phyloP scores from a whole-genome alignment of 2,113 vertebrate species.

The Hoplias malabaricus region DNA sequence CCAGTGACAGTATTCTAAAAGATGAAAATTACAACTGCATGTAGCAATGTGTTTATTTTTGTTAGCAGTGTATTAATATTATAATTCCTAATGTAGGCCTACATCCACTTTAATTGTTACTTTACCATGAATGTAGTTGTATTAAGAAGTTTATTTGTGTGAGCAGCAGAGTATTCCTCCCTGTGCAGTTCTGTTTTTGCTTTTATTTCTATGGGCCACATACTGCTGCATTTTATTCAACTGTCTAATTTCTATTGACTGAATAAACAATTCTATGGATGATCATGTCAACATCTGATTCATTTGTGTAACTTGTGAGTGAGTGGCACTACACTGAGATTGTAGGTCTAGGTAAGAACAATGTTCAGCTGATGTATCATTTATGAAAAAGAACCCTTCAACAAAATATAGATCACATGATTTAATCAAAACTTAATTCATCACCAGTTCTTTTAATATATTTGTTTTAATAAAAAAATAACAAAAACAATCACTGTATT shows the following conservation, averaged over 20 bases:
- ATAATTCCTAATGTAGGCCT: slow-evolving; percentile 37
- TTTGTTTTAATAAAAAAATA: too few species aligned
- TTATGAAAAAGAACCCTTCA: too few species aligned
- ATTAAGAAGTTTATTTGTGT: slow-evolving; percentile 53
- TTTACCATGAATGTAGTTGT: slow-evolving; percentile 57
- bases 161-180: slow-evolving; percentile 36
- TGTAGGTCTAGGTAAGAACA: too few species aligned
- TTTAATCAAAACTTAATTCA: too few species aligned
- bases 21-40: slow-evolving; percentile 37
- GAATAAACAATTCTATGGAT: slow-evolving; percentile 60
- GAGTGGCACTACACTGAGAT: background rate
- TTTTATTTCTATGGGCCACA: slow-evolving; percentile 52
- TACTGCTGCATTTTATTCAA: slow-evolving; percentile 59
- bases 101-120: slow-evolving; percentile 36
- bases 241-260: slow-evolving; percentile 65
- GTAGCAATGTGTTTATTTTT: slow-evolving; percentile 48
- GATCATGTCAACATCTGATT: slow-evolving; percentile 16
- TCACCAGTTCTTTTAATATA: too few species aligned
- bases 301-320: background rate
- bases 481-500: too few species aligned
- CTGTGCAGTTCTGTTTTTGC: slow-evolving; percentile 54
- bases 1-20: slow-evolving; percentile 15
- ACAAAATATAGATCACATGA: too few species aligned
- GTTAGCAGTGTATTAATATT: slow-evolving; percentile 36
- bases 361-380: too few species aligned